These are phyloP conservation scores for Oikopleura albicans DNA, from an alignment of 23 tunicate species.

Conservation along the genomic window DNA sequence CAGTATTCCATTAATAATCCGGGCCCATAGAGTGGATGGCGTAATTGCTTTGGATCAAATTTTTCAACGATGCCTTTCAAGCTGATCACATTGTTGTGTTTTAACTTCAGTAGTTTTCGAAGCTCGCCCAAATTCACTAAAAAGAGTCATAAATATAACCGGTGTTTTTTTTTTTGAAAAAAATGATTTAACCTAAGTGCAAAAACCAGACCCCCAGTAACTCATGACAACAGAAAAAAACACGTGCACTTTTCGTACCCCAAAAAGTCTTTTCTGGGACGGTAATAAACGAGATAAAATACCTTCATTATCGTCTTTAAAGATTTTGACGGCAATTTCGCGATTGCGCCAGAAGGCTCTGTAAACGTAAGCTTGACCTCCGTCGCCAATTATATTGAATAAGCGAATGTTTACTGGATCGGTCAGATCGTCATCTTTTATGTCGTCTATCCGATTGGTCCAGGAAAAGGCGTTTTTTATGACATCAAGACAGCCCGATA, in stretches of 20 bases:
- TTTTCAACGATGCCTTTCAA: neutral
- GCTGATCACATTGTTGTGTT: neutral
- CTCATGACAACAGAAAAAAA: too few species aligned
- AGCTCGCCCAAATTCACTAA: neutral
- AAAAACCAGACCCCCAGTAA: too few species aligned
- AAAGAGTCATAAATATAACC: too few species aligned
- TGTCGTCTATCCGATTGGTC: neutral
- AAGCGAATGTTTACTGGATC: neutral
- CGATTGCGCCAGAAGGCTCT: neutral
- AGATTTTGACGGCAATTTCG: neutral
- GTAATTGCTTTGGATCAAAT: neutral
- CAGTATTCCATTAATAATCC: neutral
- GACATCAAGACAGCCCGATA: conserved; percentile 4
- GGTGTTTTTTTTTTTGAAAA: too few species aligned
- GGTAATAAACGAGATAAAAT: too few species aligned
- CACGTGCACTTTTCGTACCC: too few species aligned
- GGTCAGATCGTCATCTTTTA: neutral
- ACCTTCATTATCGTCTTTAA: neutral
- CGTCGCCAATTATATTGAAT: neutral
- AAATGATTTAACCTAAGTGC: too few species aligned
- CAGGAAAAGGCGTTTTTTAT: neutral
- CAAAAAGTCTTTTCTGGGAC: too few species aligned
- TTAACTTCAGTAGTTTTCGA: neutral
- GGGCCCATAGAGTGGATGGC: neutral
- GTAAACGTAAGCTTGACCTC: conserved; percentile 12